These are phyloP conservation scores for Anser cygnoides DNA, from an alignment of 2,113 vertebrate genomes.

Conservation along the genomic window DNA sequence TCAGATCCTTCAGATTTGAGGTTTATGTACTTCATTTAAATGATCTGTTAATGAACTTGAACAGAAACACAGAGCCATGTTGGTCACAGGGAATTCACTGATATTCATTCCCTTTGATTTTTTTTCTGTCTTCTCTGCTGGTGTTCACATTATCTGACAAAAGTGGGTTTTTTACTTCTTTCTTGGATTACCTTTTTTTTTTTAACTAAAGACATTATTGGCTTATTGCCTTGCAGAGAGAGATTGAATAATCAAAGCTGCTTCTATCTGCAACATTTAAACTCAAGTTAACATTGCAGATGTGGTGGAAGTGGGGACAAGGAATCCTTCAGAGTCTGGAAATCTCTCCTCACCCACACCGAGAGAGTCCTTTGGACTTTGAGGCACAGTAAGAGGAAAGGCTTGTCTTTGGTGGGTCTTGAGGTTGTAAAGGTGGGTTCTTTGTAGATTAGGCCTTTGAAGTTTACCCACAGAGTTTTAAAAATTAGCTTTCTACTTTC, in stretches of 20 bases:
- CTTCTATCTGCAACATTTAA: neutral
- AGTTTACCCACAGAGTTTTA: neutral
- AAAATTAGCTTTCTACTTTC: neutral
- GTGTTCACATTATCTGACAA: neutral
- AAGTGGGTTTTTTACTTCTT: neutral
- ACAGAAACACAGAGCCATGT: neutral
- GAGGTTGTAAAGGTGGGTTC: neutral
- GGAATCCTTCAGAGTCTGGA: neutral
- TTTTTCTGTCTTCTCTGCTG: neutral
- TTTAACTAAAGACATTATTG: neutral
- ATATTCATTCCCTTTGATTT: neutral
- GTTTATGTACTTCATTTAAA: constrained; percentile 20
- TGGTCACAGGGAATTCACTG: constrained; percentile 26
- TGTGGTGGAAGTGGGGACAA: neutral
- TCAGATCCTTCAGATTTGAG: constrained; percentile 8
- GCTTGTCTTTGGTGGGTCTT: neutral
- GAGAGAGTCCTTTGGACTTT: neutral
- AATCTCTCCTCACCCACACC: neutral
- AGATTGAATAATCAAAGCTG: neutral
- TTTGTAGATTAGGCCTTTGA: neutral
- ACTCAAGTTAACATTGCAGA: neutral
- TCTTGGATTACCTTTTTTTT: constrained; percentile 4
- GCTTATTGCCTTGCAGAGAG: neutral
- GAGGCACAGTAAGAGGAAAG: neutral
- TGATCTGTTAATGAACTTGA: neutral